Evolutionary conservation across 2,888 invertebrate species (phyloP), one percentile per base, ranked within the genome.

Genomic region (Frankliniella fusca): DNA sequence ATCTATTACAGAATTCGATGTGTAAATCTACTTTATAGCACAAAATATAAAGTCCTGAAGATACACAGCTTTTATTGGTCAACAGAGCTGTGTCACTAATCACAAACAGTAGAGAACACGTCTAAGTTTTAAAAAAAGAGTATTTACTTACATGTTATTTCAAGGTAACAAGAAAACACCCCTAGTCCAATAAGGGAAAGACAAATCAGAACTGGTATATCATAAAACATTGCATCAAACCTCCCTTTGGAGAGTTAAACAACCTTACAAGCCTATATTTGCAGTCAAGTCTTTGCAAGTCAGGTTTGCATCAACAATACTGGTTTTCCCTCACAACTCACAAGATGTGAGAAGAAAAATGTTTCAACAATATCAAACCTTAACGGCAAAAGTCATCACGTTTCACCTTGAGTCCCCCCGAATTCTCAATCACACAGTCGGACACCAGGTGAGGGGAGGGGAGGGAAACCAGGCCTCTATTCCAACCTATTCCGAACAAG

Each of bases 31-130:
- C 70, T 76, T 76, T 27, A 8, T 76, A 76, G 27, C 70, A 76
- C 70, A 76, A 76, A 76, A 76, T 76, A 76, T n/a, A 76, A 76
- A 76, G 70, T 76, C 27, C 70, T 23, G 27, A 76, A 76, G 70
- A 76, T 27, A 76, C 27, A 76, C 70, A 76, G 70, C 70, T 76
- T 27, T 27, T 76, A 76, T 76, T 76, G 70, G 70, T 76, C 70
- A 76, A 76, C n/a, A 76, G 70, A 27, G 70, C 70, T 76, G 70
- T 27, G 27, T 27, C 27, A n/a, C 70, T 76, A 76, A 76, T 76
- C 70, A 76, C 70, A 76, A 76, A 76, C 70, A 76, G 70, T 27
- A 76, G 8, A 23, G 70, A 76, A 76, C 70, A 76, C 70, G 12
- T 76, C 70, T 76, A 76, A 12, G 1, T 76, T 27, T 76, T 27